These are phyloP conservation scores for Fulmarus glacialis DNA, from an alignment of 2,113 vertebrate species.

Conservation along the genomic window DNA sequence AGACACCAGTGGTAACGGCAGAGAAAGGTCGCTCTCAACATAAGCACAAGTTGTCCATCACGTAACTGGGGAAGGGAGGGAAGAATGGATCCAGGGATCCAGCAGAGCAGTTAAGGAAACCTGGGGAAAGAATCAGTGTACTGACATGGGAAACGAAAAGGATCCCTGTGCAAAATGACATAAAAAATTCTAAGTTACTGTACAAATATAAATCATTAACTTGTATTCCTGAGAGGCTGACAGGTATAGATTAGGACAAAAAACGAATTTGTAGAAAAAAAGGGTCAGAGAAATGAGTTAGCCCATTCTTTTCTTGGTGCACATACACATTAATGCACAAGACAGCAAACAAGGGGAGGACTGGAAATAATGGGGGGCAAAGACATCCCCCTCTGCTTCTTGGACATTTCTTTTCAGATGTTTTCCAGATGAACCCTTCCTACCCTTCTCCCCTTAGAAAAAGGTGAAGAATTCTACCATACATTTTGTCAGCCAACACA, in stretches of 20 bases:
- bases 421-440: not conserved
- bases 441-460: not conserved
- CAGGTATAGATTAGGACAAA: not conserved
- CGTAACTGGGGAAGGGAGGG: rapidly evolving
- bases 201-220: not conserved
- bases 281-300: not conserved
- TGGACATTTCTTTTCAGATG: not conserved
- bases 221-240: not conserved
- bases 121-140: not conserved
- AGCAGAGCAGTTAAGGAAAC: not conserved
- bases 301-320: not conserved
- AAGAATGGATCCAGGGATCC: not conserved
- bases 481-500: not conserved
- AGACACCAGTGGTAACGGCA: not conserved
- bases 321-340: not conserved
- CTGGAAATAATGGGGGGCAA: not conserved
- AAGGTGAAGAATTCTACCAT: not conserved
- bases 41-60: not conserved
- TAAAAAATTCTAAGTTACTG: not conserved
- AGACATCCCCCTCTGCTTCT: not conserved
- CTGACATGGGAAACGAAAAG: not conserved
- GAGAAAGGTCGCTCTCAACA: not conserved
- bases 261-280: not conserved
- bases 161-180: not conserved
- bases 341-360: not conserved